Conservation (phyloP, 2,888 invertebrate species). For the Netelia melanura region DNA sequence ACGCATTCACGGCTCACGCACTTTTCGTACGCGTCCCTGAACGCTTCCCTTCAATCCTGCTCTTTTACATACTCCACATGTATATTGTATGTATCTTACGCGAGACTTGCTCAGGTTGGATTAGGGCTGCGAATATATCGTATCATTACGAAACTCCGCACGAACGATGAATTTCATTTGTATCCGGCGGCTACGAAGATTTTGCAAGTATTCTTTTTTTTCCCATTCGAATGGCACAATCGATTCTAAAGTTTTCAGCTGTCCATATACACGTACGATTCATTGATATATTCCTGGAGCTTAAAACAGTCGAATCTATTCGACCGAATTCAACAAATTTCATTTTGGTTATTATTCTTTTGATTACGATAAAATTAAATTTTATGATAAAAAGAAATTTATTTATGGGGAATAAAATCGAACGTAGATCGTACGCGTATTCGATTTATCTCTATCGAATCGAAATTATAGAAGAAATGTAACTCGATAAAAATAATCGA, state of each 20-base stretch:
- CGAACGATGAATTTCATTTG: slow-evolving; percentile 35
- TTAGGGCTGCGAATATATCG: slow-evolving; percentile 28
- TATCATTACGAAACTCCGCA: slow-evolving; percentile 54
- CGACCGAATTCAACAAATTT: too few species aligned
- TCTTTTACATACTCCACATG: slow-evolving; percentile 31
- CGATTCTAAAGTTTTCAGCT: neutral
- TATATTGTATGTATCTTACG: neutral
- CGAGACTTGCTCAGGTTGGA: neutral
- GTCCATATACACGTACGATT: too few species aligned
- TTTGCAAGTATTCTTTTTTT: slow-evolving; percentile 4
- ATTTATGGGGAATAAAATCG: too few species aligned
- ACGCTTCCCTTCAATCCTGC: slow-evolving; percentile 61
- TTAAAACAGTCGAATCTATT: too few species aligned
- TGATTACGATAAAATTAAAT: neutral
- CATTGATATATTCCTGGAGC: too few species aligned
- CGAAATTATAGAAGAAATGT: too few species aligned
- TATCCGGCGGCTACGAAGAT: slow-evolving; percentile 24
- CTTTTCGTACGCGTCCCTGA: slow-evolving; percentile 68
- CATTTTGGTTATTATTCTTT: slow-evolving; percentile 18
- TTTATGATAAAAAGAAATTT: neutral
- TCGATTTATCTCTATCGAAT: too few species aligned
- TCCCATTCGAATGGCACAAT: neutral
- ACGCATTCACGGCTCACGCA: slow-evolving; percentile 67
- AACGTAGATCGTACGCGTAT: too few species aligned
- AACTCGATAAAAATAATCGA: neutral